phyloP scores from a whole-genome alignment of 1,140 invertebrate species.

The Oedothorax gibbosus region DNA sequence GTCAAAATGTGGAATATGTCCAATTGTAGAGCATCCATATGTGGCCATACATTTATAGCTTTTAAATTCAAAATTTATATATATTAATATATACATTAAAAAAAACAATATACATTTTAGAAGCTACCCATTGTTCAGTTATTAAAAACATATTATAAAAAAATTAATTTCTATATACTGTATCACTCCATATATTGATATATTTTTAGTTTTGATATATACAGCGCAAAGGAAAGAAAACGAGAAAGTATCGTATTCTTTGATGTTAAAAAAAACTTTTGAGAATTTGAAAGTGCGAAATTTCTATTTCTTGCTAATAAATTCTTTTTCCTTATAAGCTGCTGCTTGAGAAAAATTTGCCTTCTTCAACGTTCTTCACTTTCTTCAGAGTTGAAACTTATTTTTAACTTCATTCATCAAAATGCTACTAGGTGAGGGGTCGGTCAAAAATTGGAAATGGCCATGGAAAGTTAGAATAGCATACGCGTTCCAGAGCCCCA shows the following conservation, averaged over 20 bases:
- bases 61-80: background rate
- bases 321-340: conserved; percentile 22
- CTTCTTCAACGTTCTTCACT: background rate
- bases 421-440: conserved; percentile 9
- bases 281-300: conserved; percentile 4
- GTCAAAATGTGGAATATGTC: no score
- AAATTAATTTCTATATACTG: background rate
- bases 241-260: background rate
- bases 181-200: conserved; percentile 5
- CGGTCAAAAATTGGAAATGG: conserved; percentile 17
- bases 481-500: background rate
- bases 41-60: no score
- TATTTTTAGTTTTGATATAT: background rate
- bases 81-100: background rate
- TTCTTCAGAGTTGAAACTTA: conserved; percentile 18
- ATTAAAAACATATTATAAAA: background rate
- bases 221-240: background rate
- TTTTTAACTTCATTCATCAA: conserved; percentile 30
- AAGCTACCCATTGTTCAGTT: background rate
- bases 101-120: background rate
- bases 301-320: conserved; percentile 30
- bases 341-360: conserved; percentile 31
- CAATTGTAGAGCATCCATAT: no score
- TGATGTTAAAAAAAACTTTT: background rate
- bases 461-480: background rate